Evolutionary conservation across 2,888 invertebrate genomes (phyloP).

Genomic region (Antitype chi): DNA sequence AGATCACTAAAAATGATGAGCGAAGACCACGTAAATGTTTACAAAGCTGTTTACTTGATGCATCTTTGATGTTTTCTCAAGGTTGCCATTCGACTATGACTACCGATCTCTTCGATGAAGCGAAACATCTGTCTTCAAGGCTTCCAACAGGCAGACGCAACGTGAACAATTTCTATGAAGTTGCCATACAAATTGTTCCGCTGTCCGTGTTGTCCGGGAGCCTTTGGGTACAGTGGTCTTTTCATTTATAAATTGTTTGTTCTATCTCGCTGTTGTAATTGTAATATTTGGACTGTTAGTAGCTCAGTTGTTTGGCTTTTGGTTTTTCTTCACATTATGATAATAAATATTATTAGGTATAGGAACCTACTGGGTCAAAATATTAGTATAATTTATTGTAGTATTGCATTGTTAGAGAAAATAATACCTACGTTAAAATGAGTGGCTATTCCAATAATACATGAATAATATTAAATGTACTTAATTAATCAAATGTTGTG

Average conservation of each 20-base stretch:
- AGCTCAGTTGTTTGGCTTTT: not conserved
- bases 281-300: not conserved
- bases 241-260: not conserved
- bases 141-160: not conserved
- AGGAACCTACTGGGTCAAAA: not conserved
- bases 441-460: not conserved
- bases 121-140: slow-evolving; percentile 56
- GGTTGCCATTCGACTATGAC: slow-evolving; percentile 61
- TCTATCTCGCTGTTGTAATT: not conserved
- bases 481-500: not conserved
- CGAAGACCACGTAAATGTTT: slow-evolving; percentile 52
- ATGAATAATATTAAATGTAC: not conserved
- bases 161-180: not conserved
- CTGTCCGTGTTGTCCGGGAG: not conserved
- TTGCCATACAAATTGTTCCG: not conserved
- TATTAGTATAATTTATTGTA: not conserved
- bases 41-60: slow-evolving; percentile 54
- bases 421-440: not conserved
- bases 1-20: slow-evolving; percentile 31
- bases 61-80: slow-evolving; percentile 70
- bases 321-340: not conserved
- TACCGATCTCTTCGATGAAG: slow-evolving; percentile 53
- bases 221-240: no score
- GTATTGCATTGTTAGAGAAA: not conserved
- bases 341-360: not conserved